Conservation (phyloP, 2,888 invertebrate genomes). For the Ichneumoninae sp. region DNA sequence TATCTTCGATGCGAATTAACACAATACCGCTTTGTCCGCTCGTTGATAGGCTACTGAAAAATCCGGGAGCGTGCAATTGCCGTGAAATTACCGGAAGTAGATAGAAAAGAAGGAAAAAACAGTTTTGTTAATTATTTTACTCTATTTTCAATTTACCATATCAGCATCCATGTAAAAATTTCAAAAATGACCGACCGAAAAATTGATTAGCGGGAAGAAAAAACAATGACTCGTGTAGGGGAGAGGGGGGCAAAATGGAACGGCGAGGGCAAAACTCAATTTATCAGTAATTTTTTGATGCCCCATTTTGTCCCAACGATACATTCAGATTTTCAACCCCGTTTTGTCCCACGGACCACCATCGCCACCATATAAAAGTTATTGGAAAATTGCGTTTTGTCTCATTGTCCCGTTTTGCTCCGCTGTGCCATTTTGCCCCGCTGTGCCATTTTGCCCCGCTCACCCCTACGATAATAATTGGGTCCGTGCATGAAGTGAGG, state of each 20-base stretch:
- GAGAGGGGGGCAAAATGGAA: no score
- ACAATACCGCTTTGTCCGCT: not conserved
- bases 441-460: no score
- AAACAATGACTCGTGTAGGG: not conserved
- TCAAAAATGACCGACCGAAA: no score
- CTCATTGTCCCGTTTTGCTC: no score
- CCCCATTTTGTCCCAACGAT: no score
- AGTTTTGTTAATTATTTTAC: not conserved
- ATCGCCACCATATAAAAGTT: no score
- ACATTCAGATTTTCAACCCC: no score
- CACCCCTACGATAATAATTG: not conserved
- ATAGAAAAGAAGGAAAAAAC: not conserved
- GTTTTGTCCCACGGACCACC: no score
- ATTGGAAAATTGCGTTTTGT: no score
- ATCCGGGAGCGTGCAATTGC: not conserved
- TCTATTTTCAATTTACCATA: not conserved
- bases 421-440: no score
- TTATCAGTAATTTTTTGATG: no score
- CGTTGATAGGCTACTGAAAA: not conserved
- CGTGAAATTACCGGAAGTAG: not conserved
- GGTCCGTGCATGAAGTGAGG: not conserved
- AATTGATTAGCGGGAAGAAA: not conserved
- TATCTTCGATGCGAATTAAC: not conserved
- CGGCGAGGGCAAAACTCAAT: no score
- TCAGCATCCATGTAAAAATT: not conserved